Evolutionary conservation across 2,797 vertebrate genomes (phyloP).

Genomic region (Spondyliosoma cantharus): DNA sequence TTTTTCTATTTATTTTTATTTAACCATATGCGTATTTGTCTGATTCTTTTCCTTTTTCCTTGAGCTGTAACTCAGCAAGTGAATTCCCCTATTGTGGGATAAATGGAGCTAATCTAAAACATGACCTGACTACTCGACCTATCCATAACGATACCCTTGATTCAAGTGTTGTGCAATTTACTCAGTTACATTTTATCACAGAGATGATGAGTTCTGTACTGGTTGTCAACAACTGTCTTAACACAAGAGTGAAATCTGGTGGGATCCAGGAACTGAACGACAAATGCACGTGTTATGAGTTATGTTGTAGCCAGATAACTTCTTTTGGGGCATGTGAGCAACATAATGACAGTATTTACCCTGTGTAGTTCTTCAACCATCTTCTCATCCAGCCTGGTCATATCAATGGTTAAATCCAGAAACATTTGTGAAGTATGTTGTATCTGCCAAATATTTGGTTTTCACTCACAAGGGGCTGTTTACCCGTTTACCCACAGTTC

Average conservation of each 20-base stretch:
- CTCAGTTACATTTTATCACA: too few relatives aligned
- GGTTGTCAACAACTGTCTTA: neutral
- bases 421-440: neutral
- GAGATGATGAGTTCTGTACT: neutral
- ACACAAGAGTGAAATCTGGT: neutral
- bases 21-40: too few relatives aligned
- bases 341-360: neutral
- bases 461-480: too few relatives aligned
- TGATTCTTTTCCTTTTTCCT: too few relatives aligned
- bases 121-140: neutral
- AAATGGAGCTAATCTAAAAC: neutral
- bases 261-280: neutral
- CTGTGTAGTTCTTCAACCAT: neutral
- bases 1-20: too few relatives aligned
- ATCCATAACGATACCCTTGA: rapidly evolving
- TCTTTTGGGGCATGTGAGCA: neutral
- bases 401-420: neutral
- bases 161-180: too few relatives aligned
- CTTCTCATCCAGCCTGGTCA: too few relatives aligned
- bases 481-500: neutral
- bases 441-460: neutral
- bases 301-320: neutral
- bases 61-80: too few relatives aligned
- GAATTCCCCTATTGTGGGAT: too few relatives aligned
- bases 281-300: too few relatives aligned